These are phyloP conservation scores for Chydorus sphaericus DNA, from an alignment of 2,888 invertebrate genomes.

Conservation along the genomic window DNA sequence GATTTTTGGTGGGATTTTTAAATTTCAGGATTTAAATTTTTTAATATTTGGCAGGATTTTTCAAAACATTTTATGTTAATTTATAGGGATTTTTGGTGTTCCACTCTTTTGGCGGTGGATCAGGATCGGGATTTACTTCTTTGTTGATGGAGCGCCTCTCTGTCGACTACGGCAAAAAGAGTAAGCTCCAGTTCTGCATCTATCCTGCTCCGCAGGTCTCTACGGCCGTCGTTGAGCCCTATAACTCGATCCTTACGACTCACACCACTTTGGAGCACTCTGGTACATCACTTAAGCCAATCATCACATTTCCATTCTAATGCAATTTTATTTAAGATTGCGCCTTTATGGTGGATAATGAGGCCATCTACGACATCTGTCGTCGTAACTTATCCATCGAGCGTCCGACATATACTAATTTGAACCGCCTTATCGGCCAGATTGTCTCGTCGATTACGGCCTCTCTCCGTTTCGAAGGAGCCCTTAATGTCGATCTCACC, in stretches of 20 bases:
- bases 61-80: no score
- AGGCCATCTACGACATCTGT: constrained; percentile 78
- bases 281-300: no score
- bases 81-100: constrained; percentile 25
- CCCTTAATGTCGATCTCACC: constrained; percentile 74
- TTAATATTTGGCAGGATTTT: no score
- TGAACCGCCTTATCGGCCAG: constrained; percentile 89
- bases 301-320: no score
- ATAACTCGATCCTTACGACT: constrained; percentile 38
- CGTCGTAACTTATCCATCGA: constrained; percentile 37
- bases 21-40: no score
- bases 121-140: constrained; percentile 38
- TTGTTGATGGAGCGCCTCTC: constrained; percentile 37
- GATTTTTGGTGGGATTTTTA: no score
- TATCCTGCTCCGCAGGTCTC: constrained; percentile 38
- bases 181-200: constrained; percentile 37
- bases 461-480: constrained; percentile 20
- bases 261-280: constrained; percentile 39
- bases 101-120: constrained; percentile 35
- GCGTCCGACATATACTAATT: constrained; percentile 54
- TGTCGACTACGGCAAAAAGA: constrained; percentile 39
- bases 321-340: no score
- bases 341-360: constrained; percentile 41
- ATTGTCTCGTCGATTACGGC: constrained; percentile 57
- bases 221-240: constrained; percentile 41